Evolutionary conservation across 2,797 vertebrate species (phyloP).

Genomic region (Betta splendens): DNA sequence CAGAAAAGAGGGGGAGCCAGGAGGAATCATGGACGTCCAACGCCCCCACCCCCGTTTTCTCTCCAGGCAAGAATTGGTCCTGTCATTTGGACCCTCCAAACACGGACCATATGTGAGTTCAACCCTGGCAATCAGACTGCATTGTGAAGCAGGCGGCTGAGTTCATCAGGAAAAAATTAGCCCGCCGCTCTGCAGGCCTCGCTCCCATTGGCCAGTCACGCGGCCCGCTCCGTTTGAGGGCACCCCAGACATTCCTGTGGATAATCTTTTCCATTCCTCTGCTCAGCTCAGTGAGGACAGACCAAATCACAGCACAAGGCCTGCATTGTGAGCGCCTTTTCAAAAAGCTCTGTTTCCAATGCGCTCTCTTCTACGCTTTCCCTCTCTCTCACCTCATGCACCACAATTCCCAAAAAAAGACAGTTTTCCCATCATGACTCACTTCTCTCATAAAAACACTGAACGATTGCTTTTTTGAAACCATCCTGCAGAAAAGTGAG

Average conservation of each 20-base stretch:
- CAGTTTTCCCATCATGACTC: conserved; percentile 57
- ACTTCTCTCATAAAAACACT: conserved; percentile 53
- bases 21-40: conserved; percentile 56
- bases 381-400: conserved; percentile 70
- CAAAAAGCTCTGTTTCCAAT: conserved; percentile 77
- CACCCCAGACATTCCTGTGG: conserved; percentile 89
- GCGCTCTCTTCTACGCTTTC: conserved; percentile 63
- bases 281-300: conserved; percentile 80
- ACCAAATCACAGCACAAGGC: conserved; percentile 83
- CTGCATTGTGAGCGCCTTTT: conserved; percentile 80
- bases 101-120: conserved; percentile 83
- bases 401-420: conserved; percentile 55
- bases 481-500: conserved; percentile 47
- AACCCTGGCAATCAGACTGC: conserved; percentile 83
- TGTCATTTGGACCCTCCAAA: conserved; percentile 82
- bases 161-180: conserved; percentile 91
- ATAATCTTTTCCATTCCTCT: conserved; percentile 90
- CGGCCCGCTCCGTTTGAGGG: conserved; percentile 84
- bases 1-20: conserved; percentile 39
- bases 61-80: conserved; percentile 73
- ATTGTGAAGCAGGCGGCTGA: conserved; percentile 84
- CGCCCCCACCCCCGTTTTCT: conserved; percentile 52
- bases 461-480: conserved; percentile 49
- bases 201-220: conserved; percentile 81
- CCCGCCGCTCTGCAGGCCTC: conserved; percentile 74